phyloP scores from a whole-genome alignment of 2,888 invertebrate species.

The Orthosia gothica region DNA sequence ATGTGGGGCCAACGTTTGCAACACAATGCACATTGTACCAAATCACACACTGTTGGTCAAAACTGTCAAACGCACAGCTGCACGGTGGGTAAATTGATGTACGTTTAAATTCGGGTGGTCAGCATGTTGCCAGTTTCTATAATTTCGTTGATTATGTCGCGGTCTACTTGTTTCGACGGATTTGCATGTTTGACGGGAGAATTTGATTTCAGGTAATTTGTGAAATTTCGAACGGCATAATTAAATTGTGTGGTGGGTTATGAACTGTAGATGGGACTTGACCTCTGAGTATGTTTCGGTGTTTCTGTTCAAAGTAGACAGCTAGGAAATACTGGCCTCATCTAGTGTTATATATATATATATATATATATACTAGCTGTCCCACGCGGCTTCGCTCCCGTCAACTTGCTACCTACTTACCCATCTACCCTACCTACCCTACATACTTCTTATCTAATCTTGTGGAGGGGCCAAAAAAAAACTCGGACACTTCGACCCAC shows the following conservation, averaged over 20 bases:
- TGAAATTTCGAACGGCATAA: slow-evolving; percentile 3
- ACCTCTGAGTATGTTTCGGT: too few relatives aligned
- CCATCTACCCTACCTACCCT: too few relatives aligned
- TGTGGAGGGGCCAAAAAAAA: too few relatives aligned
- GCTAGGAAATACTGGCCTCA: too few relatives aligned
- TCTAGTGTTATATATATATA: too few relatives aligned
- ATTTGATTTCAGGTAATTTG: slow-evolving; percentile 12
- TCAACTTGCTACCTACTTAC: too few relatives aligned
- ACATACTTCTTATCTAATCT: too few relatives aligned
- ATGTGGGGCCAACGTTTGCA: background rate
- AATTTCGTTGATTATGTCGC: slow-evolving; percentile 32
- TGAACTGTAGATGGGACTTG: too few relatives aligned
- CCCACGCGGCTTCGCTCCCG: too few relatives aligned
- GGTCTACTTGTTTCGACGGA: slow-evolving; percentile 11
- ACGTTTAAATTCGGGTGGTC: slow-evolving; percentile 27
- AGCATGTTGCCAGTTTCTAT: slow-evolving; percentile 22
- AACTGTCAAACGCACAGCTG: slow-evolving; percentile 47
- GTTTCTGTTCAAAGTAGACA: too few relatives aligned
- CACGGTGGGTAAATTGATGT: slow-evolving; percentile 25
- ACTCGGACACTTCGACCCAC: too few relatives aligned
- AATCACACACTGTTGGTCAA: slow-evolving; percentile 32
- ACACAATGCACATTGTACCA: slow-evolving; percentile 41
- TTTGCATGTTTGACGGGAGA: slow-evolving; percentile 20
- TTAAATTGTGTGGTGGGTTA: background rate
- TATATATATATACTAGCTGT: too few relatives aligned